Evolutionary conservation across 2,888 invertebrate genomes (phyloP).

Genomic region (Iphiclides podalirius): DNA sequence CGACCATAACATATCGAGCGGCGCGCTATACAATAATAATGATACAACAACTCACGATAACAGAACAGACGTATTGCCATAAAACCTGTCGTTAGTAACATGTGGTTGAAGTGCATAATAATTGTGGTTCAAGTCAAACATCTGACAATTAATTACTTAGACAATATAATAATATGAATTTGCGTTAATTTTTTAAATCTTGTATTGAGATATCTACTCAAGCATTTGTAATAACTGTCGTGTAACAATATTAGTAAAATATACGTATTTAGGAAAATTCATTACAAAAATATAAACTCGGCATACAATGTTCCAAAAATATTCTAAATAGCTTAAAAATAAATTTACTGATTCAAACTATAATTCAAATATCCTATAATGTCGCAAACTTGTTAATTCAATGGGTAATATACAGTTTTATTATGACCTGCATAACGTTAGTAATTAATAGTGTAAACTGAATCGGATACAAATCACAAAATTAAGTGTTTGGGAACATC

Average conservation of each 20-base stretch:
- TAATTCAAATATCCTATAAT: neutral
- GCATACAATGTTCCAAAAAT: slow-evolving; percentile 37
- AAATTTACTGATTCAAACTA: slow-evolving; percentile 1
- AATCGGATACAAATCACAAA: neutral
- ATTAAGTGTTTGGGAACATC: neutral
- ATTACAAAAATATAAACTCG: slow-evolving; percentile 21
- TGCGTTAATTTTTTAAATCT: neutral
- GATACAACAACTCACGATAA: too few relatives aligned
- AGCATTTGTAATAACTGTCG: neutral
- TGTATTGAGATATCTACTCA: slow-evolving; percentile 3
- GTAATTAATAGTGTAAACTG: slow-evolving; percentile 43
- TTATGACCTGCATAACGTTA: slow-evolving; percentile 64
- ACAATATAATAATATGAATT: slow-evolving; percentile 3
- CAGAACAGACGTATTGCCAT: too few relatives aligned
- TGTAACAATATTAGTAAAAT: slow-evolving; percentile 2
- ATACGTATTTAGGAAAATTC: slow-evolving; percentile 8
- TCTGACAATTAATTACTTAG: neutral
- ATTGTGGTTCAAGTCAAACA: neutral
- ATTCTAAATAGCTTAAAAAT: slow-evolving; percentile 8
- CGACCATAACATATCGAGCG: slow-evolving; percentile 41
- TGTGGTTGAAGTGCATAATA: neutral
- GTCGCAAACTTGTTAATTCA: neutral
- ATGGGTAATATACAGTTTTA: slow-evolving; percentile 30
- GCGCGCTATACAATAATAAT: slow-evolving; percentile 31
- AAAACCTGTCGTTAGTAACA: too few relatives aligned